Conservation (phyloP, 2,797 vertebrate species). For the Lophotriccus pileatus region DNA sequence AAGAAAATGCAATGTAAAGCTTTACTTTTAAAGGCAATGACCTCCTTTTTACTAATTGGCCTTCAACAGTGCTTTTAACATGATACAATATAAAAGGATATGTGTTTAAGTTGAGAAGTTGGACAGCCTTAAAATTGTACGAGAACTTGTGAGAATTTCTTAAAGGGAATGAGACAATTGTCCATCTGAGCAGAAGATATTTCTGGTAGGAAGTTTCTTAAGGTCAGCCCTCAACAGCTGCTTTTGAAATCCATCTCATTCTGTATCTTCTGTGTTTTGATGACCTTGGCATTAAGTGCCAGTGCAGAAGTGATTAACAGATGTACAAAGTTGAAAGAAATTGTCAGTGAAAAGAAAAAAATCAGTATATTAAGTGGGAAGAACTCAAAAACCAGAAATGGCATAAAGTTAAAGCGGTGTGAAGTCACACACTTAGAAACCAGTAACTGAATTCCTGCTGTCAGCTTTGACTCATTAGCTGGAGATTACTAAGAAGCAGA, state of each 20-base stretch:
- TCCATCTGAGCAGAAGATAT: background rate
- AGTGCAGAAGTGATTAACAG: conserved; percentile 6
- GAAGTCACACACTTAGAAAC: background rate
- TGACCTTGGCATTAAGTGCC: background rate
- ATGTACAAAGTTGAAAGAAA: background rate
- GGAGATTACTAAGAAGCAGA: background rate
- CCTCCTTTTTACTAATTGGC: background rate
- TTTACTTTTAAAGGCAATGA: background rate
- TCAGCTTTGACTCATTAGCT: background rate
- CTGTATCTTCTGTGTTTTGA: background rate
- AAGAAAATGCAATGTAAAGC: background rate
- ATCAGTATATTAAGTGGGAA: background rate
- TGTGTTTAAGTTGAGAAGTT: background rate
- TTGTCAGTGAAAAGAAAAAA: background rate
- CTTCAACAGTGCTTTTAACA: background rate
- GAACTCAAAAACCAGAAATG: background rate
- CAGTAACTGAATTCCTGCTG: background rate
- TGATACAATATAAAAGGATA: background rate
- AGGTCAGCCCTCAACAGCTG: background rate
- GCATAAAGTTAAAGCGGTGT: background rate
- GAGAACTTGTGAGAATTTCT: background rate
- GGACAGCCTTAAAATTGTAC: background rate
- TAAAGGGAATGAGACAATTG: background rate
- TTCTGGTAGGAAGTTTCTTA: background rate
- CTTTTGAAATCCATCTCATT: background rate